Evolutionary conservation across 2,113 vertebrate genomes (phyloP).

Genomic region (Drymodes brunneopygia): DNA sequence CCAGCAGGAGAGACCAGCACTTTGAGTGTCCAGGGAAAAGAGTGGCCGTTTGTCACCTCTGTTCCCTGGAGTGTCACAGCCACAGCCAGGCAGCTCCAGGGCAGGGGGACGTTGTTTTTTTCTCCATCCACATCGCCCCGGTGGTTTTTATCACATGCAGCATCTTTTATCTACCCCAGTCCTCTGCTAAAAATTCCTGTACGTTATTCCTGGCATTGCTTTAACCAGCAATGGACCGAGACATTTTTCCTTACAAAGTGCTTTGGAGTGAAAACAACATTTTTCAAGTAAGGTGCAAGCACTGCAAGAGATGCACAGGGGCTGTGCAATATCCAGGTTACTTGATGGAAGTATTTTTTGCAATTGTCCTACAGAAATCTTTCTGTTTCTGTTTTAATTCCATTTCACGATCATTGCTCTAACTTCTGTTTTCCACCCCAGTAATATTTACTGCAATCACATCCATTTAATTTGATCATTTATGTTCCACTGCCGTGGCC

Average conservation of each 20-base stretch:
- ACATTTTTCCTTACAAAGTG: background rate
- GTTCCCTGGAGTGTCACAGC: background rate
- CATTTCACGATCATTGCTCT: background rate
- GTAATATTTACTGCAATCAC: background rate
- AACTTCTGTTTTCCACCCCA: background rate
- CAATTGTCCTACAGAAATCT: background rate
- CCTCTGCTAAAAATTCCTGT: background rate
- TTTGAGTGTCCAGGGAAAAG: background rate
- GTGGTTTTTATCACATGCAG: background rate
- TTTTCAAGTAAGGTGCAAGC: background rate
- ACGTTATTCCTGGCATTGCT: background rate
- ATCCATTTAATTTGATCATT: constrained; percentile 11
- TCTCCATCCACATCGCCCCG: background rate
- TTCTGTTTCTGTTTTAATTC: background rate
- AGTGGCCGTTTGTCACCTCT: background rate
- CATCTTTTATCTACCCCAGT: background rate
- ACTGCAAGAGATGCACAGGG: background rate
- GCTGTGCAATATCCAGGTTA: background rate
- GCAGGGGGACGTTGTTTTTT: background rate
- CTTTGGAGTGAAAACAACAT: background rate
- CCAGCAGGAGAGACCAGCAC: background rate
- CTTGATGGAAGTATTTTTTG: background rate
- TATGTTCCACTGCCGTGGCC: background rate
- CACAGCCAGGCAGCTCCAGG: background rate
- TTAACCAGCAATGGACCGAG: background rate